Percentiles rank a stretch among this genome's conserved stretches.
phyloP scores from a whole-genome alignment of 2,888 invertebrate species.

The Caenorhabditis virilis region DNA sequence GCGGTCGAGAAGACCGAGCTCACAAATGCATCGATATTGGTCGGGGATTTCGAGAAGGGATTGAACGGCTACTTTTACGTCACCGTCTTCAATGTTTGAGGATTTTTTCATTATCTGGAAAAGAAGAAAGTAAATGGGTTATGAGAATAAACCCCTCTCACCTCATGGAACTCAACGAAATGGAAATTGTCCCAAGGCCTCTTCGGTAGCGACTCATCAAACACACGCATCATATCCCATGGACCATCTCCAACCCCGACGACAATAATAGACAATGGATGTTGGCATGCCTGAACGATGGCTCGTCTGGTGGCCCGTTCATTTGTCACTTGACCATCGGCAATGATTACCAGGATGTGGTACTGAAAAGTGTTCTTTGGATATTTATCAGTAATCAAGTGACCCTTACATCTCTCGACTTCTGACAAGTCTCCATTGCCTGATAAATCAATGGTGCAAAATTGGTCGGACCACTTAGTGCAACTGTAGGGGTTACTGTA shows the following conservation, averaged over 20 bases:
- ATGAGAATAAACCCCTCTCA: constrained; percentile 44
- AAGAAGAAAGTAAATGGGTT: background rate
- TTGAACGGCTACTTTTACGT: constrained; percentile 69
- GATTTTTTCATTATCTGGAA: constrained; percentile 39
- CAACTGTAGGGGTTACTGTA: constrained; percentile 70
- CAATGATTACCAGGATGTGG: constrained; percentile 72
- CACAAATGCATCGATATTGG: constrained; percentile 68
- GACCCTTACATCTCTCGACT: constrained; percentile 65
- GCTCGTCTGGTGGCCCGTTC: constrained; percentile 71
- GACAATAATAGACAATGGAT: constrained; percentile 72
- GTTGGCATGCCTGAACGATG: constrained; percentile 71
- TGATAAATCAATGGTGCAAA: constrained; percentile 72
- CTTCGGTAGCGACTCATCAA: constrained; percentile 72
- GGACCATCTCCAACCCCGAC: constrained; percentile 73
- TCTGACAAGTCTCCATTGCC: constrained; percentile 71
- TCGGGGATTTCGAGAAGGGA: constrained; percentile 73
- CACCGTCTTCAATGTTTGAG: constrained; percentile 34
- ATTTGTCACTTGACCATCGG: constrained; percentile 73
- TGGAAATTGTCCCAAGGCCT: constrained; percentile 73
- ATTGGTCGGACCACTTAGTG: constrained; percentile 72
- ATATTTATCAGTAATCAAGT: background rate
- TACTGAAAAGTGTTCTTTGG: constrained; percentile 68
- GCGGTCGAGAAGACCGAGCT: constrained; percentile 50
- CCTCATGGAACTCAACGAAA: constrained; percentile 72
- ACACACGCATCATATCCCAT: constrained; percentile 72